A percentile compares a stretch with the other conserved stretches of the same genome.
These are phyloP conservation scores for Amblyteles armatorius DNA, from an alignment of 2,888 invertebrate species.

Conservation along the genomic window DNA sequence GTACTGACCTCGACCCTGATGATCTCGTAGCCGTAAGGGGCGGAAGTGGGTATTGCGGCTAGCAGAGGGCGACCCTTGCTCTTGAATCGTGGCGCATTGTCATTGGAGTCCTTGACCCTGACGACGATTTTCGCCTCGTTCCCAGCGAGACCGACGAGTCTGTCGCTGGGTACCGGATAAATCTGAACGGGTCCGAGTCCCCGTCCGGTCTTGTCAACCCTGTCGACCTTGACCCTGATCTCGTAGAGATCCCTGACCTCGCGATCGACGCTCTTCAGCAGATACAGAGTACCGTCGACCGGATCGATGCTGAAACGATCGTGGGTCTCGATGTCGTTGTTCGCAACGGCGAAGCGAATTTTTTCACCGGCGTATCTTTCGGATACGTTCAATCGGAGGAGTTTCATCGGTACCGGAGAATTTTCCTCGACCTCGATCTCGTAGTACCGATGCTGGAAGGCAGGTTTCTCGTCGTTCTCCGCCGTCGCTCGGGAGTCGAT, in stretches of 20 bases:
- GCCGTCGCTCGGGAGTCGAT: conserved; percentile 86
- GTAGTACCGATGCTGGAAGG: conserved; percentile 90
- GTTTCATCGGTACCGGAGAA: conserved; percentile 90
- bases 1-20: conserved; percentile 89
- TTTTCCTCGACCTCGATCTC: conserved; percentile 94
- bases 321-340: conserved; percentile 87
- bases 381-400: conserved; percentile 92
- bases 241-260: conserved; percentile 89
- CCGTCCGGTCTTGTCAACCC: conserved; percentile 87
- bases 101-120: conserved; percentile 92
- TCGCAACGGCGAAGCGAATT: conserved; percentile 88
- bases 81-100: conserved; percentile 92
- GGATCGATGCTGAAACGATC: conserved; percentile 91
- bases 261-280: conserved; percentile 91
- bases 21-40: conserved; percentile 93
- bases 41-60: conserved; percentile 93
- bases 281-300: conserved; percentile 90
- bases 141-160: conserved; percentile 88
- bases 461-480: conserved; percentile 78
- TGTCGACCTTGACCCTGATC: conserved; percentile 86
- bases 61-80: conserved; percentile 92
- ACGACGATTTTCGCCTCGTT: conserved; percentile 93
- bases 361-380: conserved; percentile 88
- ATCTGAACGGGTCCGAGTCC: conserved; percentile 90
- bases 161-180: conserved; percentile 91